Evolutionary conservation across 2,113 vertebrate genomes (phyloP), one percentile per base, ranked within the genome.

Genomic region (Campylomormyrus numenius): DNA sequence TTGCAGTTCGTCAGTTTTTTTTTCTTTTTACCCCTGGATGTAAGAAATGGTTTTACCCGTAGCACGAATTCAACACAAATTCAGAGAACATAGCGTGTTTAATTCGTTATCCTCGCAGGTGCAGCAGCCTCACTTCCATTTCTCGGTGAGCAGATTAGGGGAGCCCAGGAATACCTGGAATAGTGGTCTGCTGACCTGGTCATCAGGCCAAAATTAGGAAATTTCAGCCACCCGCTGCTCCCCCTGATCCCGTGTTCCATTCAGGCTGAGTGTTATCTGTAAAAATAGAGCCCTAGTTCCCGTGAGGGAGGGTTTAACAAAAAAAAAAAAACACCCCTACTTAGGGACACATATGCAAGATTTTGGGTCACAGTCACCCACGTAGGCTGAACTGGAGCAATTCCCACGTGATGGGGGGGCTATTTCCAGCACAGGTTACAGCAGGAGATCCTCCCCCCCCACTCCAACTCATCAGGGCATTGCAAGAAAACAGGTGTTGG

Each of bases 191-290:
- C 35, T 89, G 88, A 84, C 74, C 74, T 83, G 74, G 35, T 27
- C 27, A 48, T 11, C 52, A 10, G 35, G 48, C 88, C 70, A 74
- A 89, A 83, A 89, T 52, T 83, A 89, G 88, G 74, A 17, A 89
- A 84, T 89, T 49, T 27, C 62, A 45, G 17, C 42, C 56, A 42
- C 35, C 53, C 48, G 6, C 48, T 35, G n/a, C 53, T 11, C 56
- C 56, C 87, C 48, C 8, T 35, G 70, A 39, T 15, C 31, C 88
- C 27, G n/a, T 10, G 46, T 80, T 80, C 74, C 35, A 42, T 80
- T 80, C 74, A 83, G 35, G 31, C 74, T 39, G 27, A 35, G 49
- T 83, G 74, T 21, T 17, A 52, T 84, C 39, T 84, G 88, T 83
- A 89, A 89, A 89, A 89, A 89, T 77, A 89, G 88, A 6, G 6